phyloP scores from a whole-genome alignment of 1,140 invertebrate species.

The Drosophila jambulina region DNA sequence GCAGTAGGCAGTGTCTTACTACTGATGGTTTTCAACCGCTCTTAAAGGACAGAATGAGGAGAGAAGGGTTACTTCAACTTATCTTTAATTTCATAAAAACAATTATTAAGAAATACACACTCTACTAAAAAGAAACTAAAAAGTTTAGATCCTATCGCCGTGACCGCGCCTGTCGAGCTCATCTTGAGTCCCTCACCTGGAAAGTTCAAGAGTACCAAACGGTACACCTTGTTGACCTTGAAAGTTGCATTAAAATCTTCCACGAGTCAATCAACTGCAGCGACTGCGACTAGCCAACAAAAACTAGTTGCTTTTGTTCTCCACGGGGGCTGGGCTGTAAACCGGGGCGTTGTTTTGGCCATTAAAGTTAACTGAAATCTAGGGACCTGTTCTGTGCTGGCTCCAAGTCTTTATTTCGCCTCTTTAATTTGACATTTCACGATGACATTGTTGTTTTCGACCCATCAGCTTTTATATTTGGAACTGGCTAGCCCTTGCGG shows the following conservation, averaged over 20 bases:
- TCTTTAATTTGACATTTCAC: slow-evolving; percentile 6
- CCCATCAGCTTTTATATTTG: slow-evolving; percentile 1
- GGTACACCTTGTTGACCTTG: slow-evolving; percentile 71
- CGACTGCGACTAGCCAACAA: neutral
- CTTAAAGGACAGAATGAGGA: too few species aligned
- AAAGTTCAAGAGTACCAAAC: slow-evolving; percentile 73
- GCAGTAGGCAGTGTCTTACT: too few species aligned
- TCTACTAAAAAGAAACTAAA: neutral
- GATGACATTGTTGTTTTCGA: slow-evolving; percentile 18
- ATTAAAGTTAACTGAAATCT: slow-evolving; percentile 16
- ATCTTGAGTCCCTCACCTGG: neutral
- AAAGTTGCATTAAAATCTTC: slow-evolving; percentile 66
- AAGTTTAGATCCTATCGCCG: neutral
- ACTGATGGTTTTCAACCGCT: too few species aligned
- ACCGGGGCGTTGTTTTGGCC: slow-evolving; percentile 14
- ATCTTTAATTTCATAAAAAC: too few species aligned
- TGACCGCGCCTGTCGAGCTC: neutral
- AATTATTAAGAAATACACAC: too few species aligned
- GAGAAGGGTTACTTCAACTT: too few species aligned
- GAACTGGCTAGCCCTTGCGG: neutral
- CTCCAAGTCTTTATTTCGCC: neutral
- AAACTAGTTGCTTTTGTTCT: slow-evolving; percentile 44
- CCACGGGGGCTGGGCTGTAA: slow-evolving; percentile 31
- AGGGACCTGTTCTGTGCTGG: slow-evolving; percentile 30
- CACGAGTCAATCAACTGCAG: slow-evolving; percentile 68